Evolutionary conservation across 2,888 invertebrate species (phyloP), one percentile per base, ranked within the genome.

Genomic region (Lycophotia porphyrea): DNA sequence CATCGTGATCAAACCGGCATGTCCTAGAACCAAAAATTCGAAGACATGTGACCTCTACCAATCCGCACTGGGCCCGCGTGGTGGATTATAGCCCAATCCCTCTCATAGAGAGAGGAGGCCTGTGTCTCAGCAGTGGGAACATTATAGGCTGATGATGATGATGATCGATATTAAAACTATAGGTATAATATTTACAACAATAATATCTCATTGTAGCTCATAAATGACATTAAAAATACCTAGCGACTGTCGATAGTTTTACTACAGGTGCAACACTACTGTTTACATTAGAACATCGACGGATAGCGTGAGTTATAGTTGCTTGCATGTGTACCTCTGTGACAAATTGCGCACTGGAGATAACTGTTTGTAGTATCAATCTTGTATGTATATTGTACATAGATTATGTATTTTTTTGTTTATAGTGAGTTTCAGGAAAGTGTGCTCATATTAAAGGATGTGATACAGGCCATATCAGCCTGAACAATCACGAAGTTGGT

Each of bases 291-390:
- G 21, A 78, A 64, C 27, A 71, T 49, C 58, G 27, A 60, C 55
- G n/a, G 52, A 61, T 74, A 27, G 27, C 65, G 49, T 74, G 76
- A 80, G 47, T 80, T 70, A 83, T 73, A 70, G 68, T 49, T 64
- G 76, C 78, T 74, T 81, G 74, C 81, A 64, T 52, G 73, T 69
- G 52, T 74, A 73, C 39, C 61, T 72, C 71, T 49, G 76, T 81
- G 84, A 84, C 76, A 84, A 79, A 82, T 84, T 77, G 77, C 83
- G 31, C 71, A 58, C 36, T 31, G 39, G 39, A 63, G 66, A 60
- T 34, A 63, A 58, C 66, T 71, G 68, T 21, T 39, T 47, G 71
- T 27, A 18, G 49, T 68, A 82, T 82, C 83, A 75, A 82, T 82
- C 63, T 72, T 13, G n/a, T 64, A 66, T 58, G 64, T 78, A 34